phyloP scores from a whole-genome alignment of 2,888 invertebrate species.

The Eremobia ochroleuca region DNA sequence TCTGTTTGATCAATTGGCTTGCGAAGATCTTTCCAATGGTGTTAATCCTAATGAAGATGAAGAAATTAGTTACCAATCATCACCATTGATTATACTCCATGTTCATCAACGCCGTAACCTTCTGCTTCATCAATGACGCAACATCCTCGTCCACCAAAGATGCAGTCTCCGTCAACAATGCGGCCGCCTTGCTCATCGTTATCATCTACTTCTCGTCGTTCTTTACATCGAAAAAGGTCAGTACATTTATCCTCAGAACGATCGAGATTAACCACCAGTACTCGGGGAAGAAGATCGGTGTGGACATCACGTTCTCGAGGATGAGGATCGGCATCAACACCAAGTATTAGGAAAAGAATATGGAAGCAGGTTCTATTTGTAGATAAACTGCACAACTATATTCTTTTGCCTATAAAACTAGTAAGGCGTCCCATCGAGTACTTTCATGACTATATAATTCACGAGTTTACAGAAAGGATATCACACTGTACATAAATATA shows the following conservation, averaged over 20 bases:
- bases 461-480: conserved; percentile 29
- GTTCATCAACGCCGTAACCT: not conserved
- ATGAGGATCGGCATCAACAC: conserved; percentile 1
- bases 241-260: conserved; percentile 17
- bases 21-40: conserved; percentile 6
- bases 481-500: conserved; percentile 46
- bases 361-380: conserved; percentile 5
- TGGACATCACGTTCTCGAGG: conserved; percentile 4
- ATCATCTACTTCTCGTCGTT: conserved; percentile 16
- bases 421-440: conserved; percentile 31
- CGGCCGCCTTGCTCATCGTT: conserved; percentile 21
- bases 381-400: not conserved
- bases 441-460: conserved; percentile 35
- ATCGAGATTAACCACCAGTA: conserved; percentile 23
- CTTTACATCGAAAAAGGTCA: conserved; percentile 17
- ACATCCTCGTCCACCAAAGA: conserved; percentile 7
- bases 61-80: conserved; percentile 7
- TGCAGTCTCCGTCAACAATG: not conserved
- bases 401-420: not conserved
- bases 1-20: conserved; percentile 3
- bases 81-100: conserved; percentile 12
- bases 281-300: not conserved
- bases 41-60: conserved; percentile 2
- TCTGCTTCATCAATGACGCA: conserved; percentile 12
- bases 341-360: conserved; percentile 11